These are phyloP conservation scores for Globodera ellingtonae DNA, from an alignment of 1,140 invertebrate species.

Conservation along the genomic window DNA sequence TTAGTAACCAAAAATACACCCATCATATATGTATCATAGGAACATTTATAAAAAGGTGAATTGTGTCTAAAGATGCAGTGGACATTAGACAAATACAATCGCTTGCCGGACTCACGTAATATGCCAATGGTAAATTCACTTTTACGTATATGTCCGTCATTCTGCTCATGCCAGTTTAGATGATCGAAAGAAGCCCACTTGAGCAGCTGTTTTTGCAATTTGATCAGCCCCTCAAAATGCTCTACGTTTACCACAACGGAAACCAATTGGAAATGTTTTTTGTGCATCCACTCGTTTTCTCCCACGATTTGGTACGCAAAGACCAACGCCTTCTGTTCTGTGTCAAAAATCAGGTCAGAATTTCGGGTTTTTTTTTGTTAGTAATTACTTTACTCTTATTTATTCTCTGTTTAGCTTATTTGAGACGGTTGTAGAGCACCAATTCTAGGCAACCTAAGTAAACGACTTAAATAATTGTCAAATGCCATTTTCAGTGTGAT, in stretches of 20 bases:
- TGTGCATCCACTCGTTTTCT: slow-evolving; percentile 11
- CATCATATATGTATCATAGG: too few species aligned
- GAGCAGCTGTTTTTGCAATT: slow-evolving; percentile 18
- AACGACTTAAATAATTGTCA: not conserved
- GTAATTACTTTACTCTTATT: not conserved
- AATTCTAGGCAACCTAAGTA: too few species aligned
- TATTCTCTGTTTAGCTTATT: too few species aligned
- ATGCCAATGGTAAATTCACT: slow-evolving; percentile 7
- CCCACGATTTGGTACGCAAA: slow-evolving; percentile 18
- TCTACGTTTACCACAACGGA: slow-evolving; percentile 20
- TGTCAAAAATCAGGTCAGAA: slow-evolving; percentile 21
- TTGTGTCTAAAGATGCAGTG: not conserved
- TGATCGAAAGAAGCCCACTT: slow-evolving; percentile 2
- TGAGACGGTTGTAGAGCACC: not conserved
- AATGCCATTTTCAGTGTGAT: slow-evolving; percentile 1
- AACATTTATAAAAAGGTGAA: not conserved
- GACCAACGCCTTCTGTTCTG: slow-evolving; percentile 15
- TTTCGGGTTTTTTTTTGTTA: not conserved
- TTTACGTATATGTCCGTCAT: not conserved
- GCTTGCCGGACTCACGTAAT: slow-evolving; percentile 16
- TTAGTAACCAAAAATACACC: too few species aligned
- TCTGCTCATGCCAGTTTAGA: slow-evolving; percentile 3
- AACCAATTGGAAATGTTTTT: slow-evolving; percentile 15
- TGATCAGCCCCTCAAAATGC: slow-evolving; percentile 17
- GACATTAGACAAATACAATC: slow-evolving; percentile 25